Base-by-base conservation (phyloP, 1,140 invertebrate genomes). In the Polypedilum pembai region DNA sequence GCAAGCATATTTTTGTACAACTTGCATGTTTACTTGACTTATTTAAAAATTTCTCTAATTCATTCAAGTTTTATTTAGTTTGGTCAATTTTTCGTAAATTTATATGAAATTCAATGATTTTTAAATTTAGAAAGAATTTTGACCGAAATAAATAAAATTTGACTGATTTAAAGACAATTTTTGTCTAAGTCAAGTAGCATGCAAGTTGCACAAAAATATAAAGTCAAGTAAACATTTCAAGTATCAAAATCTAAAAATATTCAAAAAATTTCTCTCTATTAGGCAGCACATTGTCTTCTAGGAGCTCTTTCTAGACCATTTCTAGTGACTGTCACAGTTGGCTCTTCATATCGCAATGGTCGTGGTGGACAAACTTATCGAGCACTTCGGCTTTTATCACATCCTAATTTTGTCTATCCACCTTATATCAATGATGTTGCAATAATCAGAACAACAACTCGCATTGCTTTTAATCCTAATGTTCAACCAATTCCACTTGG, bases 401-500 rank as follows among this genome's bases (percentile, higher is more conserved):
- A 69, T 69, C 65, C 65, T 10, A 18, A 69, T 20, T 69, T 18
- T 20, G 65, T 69, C 8, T n/a, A n/a, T 18, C 15, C n/a, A 4
- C 65, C 65, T 18, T 10, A 69, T 69, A 7, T 69, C 20, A 18
- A 69, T 69, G 65, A 69, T 18, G 20, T 69, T 20, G 65, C n/a
- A 69, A 21, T 69, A 0, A 18, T 69, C 3, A 69, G 17, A 18
- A 69, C 65, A 69, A 1, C 18, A 20, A 69, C 15, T 18, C 12
- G 12, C 4, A 56, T 56, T 15, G 8, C 12, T 1, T 56, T 15
- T 12, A n/a, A 12, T 56, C 3, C 45, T 18, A 5, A 20, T 7
- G 65, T 69, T 7, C 65, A 69, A 69, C 65, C 20, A 69, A 69
- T 69, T 21, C 17, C 65, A 69, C 17, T 69, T 69, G 20, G 0